A percentile compares a stretch with the other conserved stretches of the same genome.
Conservation (phyloP, 2,797 vertebrate genomes). For the Mormyrops boulengeri region DNA sequence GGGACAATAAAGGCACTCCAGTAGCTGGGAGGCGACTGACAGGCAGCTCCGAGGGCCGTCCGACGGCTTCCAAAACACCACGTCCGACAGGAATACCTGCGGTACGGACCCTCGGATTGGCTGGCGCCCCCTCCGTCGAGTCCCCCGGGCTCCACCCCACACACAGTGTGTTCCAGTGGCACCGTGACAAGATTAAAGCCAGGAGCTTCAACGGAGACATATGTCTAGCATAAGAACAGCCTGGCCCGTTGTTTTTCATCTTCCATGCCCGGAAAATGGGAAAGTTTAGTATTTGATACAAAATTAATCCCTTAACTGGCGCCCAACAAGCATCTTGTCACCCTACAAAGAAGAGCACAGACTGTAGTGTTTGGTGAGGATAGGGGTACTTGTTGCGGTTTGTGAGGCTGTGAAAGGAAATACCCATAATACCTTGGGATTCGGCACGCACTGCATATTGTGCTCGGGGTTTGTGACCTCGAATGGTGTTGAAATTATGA, state of each 20-base stretch:
- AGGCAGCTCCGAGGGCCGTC: conserved; percentile 52
- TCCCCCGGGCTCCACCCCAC: background rate
- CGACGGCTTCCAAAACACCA: conserved; percentile 41
- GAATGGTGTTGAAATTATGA: background rate
- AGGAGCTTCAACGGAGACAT: conserved; percentile 8
- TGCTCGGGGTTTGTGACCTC: background rate
- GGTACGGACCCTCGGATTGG: background rate
- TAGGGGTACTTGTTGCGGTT: background rate
- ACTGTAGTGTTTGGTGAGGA: background rate
- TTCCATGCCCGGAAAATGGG: conserved; percentile 14
- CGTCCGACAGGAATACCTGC: conserved; percentile 47
- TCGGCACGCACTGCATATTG: background rate
- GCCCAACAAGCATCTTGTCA: background rate
- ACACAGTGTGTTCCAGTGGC: background rate
- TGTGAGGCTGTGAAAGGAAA: background rate
- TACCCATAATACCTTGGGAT: background rate
- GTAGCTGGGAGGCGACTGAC: conserved; percentile 64
- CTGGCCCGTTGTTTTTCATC: background rate
- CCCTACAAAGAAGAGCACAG: background rate
- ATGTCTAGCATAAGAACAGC: conserved; percentile 6
- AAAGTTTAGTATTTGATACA: background rate
- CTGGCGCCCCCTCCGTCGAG: background rate
- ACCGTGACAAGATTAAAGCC: conserved; percentile 19
- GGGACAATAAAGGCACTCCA: conserved; percentile 77
- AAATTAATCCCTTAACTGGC: background rate